These are phyloP conservation scores for Anadara kagoshimensis DNA, from an alignment of 1,140 invertebrate genomes.

Conservation along the genomic window DNA sequence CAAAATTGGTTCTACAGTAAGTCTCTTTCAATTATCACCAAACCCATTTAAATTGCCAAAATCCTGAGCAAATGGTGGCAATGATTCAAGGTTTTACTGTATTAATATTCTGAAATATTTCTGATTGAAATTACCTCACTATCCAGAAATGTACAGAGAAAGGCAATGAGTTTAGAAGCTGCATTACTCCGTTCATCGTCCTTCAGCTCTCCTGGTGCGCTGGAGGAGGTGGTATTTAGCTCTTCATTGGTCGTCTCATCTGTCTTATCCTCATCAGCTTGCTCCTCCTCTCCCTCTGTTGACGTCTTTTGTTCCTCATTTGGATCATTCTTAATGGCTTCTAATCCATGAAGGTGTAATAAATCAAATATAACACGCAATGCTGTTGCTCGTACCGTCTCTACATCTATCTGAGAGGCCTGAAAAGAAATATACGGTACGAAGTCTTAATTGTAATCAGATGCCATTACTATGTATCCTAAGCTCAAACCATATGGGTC, in stretches of 20 bases:
- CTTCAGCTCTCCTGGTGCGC: background rate
- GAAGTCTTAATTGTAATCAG: too few species aligned
- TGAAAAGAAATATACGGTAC: too few species aligned
- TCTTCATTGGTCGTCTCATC: slow-evolving; percentile 15
- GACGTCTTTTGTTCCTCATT: slow-evolving; percentile 29
- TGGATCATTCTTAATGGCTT: slow-evolving; percentile 55
- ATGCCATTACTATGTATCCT: too few species aligned
- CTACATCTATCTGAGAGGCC: slow-evolving; percentile 71
- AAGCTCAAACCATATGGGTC: too few species aligned
- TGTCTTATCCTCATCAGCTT: slow-evolving; percentile 10
- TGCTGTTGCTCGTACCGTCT: slow-evolving; percentile 69
- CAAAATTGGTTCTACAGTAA: too few species aligned
- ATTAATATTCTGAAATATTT: background rate
- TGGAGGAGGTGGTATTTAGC: background rate
- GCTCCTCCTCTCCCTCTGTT: slow-evolving; percentile 25
- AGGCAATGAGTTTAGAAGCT: slow-evolving; percentile 62
- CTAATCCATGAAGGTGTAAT: slow-evolving; percentile 70
- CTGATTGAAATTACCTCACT: slow-evolving; percentile 56
- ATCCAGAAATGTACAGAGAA: slow-evolving; percentile 66
- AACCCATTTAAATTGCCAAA: too few species aligned
- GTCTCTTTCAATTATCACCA: too few species aligned
- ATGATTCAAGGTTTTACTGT: too few species aligned
- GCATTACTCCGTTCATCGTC: slow-evolving; percentile 34
- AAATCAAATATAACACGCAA: slow-evolving; percentile 72
- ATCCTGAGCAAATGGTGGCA: too few species aligned